Evolutionary conservation across 53 echinoderm and acorn worm genomes (phyloP).

Genomic region (Holothuria scabra): DNA sequence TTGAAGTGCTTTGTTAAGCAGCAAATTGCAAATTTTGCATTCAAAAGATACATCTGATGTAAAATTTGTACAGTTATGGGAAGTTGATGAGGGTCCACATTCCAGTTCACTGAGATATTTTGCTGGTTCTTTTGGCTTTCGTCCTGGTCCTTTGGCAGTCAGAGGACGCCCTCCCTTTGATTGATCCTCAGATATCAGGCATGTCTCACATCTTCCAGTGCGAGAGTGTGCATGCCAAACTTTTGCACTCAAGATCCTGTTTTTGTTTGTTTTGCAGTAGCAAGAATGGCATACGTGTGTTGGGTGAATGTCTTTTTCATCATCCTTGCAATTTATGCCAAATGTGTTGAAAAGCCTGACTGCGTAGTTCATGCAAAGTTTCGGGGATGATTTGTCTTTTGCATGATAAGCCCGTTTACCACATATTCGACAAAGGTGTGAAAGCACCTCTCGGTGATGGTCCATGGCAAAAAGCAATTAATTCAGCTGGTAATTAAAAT

Average conservation of each 20-base stretch:
- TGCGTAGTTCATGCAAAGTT: not conserved
- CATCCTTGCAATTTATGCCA: conserved; percentile 2
- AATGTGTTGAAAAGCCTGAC: not conserved
- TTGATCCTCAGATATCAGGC: not conserved
- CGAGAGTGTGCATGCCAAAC: conserved; percentile 3
- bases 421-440: not conserved
- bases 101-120: no score
- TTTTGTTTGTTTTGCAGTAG: conserved; percentile 15
- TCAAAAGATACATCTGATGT: no score
- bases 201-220: conserved; percentile 11
- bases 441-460: not conserved
- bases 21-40: no score
- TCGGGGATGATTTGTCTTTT: not conserved
- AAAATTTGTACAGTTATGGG: no score
- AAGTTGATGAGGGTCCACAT: no score
- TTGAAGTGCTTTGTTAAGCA: no score
- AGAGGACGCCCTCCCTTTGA: conserved; percentile 17
- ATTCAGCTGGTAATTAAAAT: no score
- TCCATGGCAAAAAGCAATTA: no score
- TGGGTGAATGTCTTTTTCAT: conserved; percentile 14
- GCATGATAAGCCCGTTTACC: not conserved
- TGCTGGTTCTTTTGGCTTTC: not conserved
- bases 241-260: not conserved
- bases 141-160: not conserved
- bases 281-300: conserved; percentile 1